Base-by-base conservation (phyloP, 2,113 vertebrate genomes). In the Cyprinodon variegatus region DNA sequence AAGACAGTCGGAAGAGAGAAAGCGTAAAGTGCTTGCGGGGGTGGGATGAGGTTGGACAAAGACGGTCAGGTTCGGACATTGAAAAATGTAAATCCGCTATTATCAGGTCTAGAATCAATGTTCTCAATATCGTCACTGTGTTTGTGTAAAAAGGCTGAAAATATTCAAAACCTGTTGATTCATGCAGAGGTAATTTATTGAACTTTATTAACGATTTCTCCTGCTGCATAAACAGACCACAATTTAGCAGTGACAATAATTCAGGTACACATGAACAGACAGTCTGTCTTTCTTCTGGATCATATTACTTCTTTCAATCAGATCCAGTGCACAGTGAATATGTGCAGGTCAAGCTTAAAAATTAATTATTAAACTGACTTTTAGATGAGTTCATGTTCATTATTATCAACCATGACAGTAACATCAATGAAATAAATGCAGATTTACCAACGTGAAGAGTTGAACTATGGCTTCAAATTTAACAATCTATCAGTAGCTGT, bases 11-110 rank as follows among this genome's bases (percentile, higher is more conserved):
- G 29, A 29, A 29, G 29, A 29, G 29, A 29, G 29, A 29, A 29
- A 29, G 29, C 29, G 29, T 29, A 29, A 29, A 29, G 29, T 29
- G 29, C 29, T 29, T 1, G 29, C 29, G 1, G 29, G 29, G 89
- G 83, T 77, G 84, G 45, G 11, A 22, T 94, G 70, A 72, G 60
- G 79, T 62, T 53, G 50, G 50, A 20, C 6, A 57, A 57, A 57
- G 50, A 57, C n/a, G 20, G 50, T 20, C 14, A 57, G 9, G 20
- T 57, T n/a, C n/a, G 50, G 14, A n/a, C 50, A 57, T 2, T 8
- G 2, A 2, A n/a, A 57, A 6, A 7, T 53, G 6, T 53, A 0
- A 15, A 1, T 20, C n/a, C 20, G 2, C 10, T 4, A 57, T 57
- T 57, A 9, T n/a, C 9, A 9, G 6, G 50, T 8, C 20, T n/a